A percentile compares a stretch with the other conserved stretches of the same genome.
phyloP scores from a whole-genome alignment of 64 coral and sea anemone genomes.

The Montipora efflorescens region DNA sequence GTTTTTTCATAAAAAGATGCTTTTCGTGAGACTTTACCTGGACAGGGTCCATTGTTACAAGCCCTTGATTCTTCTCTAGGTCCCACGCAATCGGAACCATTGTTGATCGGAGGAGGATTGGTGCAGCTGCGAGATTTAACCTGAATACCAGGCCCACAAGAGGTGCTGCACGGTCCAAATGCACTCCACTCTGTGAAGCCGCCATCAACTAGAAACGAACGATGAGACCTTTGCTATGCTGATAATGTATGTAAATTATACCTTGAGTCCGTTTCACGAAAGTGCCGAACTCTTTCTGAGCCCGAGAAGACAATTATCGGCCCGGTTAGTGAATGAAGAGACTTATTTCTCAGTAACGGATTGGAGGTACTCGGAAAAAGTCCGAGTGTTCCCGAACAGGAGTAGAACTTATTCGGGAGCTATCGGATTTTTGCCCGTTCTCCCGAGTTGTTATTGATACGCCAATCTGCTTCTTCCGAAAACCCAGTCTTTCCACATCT shows the following conservation, averaged over 20 bases:
- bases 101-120: constrained; percentile 48
- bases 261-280: neutral
- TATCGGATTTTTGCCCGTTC: no score
- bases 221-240: neutral
- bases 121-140: constrained; percentile 36
- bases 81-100: constrained; percentile 43
- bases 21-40: neutral
- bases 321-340: neutral
- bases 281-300: no score
- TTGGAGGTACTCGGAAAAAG: no score
- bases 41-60: neutral
- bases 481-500: neutral
- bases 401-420: no score
- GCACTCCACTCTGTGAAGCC: constrained; percentile 34
- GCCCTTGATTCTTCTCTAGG: neutral
- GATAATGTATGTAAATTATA: neutral
- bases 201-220: constrained; percentile 31
- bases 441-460: no score
- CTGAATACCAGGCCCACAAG: constrained; percentile 61
- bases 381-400: no score
- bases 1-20: no score
- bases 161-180: constrained; percentile 47
- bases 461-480: no score
- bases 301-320: no score
- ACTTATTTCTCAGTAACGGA: neutral